Evolutionary conservation across 2,888 invertebrate species (phyloP), one percentile per base, ranked within the genome.

Genomic region (Rotaria magnacalcarata): DNA sequence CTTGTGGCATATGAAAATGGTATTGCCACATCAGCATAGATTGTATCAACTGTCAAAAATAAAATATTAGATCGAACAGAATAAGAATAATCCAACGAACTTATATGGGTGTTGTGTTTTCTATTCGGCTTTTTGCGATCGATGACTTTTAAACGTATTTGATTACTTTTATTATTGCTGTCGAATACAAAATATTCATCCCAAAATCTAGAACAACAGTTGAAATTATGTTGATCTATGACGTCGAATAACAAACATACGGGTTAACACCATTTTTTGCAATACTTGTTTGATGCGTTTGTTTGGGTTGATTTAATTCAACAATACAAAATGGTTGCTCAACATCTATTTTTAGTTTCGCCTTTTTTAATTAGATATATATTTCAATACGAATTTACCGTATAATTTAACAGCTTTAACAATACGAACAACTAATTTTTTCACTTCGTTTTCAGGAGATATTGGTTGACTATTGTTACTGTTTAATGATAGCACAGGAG

Each of bases 231-330:
- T 47, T 24, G n/a, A 16, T 21, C 19, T 7, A 21, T 41, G 3
- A 14, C 16, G 14, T 52, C 0, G 4, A 41, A 41, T 24, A 27
- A 11, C 27, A 27, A 27, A 47, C 80, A 47, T 80, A 80, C 80
- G 80, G 80, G 47, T 80, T 80, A 4, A 47, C 11, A n/a, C 47
- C 47, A 67, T 67, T 67, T 80, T 80, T 80, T 47, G 47, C 80
- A 43, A 80, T 43, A 43, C 47, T 24, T 47, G 80, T 80, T 80
- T 80, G 19, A n/a, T 80, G 80, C 0, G n/a, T 24, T 80, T 80
- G 80, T 11, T 80, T 43, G 2, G 80, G 80, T 3, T 80, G 43
- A 80, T 47, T 80, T 43, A 80, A 80, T 80, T 80, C 47, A 21
- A 80, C 3, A 0, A n/a, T n/a, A 80, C 80, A 80, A 47, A n/a